Conservation (phyloP, 2,797 vertebrate species). For the Ficedula albicollis region DNA sequence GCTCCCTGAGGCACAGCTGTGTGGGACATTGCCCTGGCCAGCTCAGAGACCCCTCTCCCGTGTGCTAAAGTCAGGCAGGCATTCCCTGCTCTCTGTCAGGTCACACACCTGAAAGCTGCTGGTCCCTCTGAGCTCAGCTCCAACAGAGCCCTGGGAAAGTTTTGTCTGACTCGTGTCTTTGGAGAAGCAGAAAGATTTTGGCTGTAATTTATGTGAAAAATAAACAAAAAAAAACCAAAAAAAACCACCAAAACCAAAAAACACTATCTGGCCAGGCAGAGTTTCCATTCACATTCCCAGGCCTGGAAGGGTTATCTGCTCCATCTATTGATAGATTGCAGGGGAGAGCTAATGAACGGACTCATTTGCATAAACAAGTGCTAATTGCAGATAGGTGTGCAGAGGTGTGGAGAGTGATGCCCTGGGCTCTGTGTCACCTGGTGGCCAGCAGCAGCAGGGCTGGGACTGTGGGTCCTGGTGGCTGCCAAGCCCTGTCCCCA, state of each 20-base stretch:
- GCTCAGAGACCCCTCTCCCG: rapidly evolving
- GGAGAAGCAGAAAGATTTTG: neutral
- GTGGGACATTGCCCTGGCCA: rapidly evolving
- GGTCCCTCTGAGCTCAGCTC: neutral
- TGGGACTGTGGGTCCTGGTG: rapidly evolving
- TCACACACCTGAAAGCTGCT: neutral
- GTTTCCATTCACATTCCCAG: neutral
- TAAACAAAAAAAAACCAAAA: neutral
- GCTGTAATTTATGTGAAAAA: neutral
- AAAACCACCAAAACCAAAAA: too few relatives aligned
- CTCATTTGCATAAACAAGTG: neutral
- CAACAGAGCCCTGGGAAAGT: neutral
- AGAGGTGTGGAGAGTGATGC: neutral
- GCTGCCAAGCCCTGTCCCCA: neutral
- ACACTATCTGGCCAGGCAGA: rapidly evolving
- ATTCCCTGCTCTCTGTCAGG: neutral
- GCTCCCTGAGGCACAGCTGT: neutral
- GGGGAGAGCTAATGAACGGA: neutral
- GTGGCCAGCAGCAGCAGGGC: neutral
- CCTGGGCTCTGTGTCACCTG: neutral
- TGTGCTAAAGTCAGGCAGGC: rapidly evolving
- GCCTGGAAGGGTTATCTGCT: neutral
- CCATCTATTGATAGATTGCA: neutral
- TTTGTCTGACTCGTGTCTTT: neutral
- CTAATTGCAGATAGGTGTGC: neutral